Evolutionary conservation across 1,140 invertebrate genomes (phyloP), one percentile per base, ranked within the genome.

Genomic region (Microplitis demolitor): DNA sequence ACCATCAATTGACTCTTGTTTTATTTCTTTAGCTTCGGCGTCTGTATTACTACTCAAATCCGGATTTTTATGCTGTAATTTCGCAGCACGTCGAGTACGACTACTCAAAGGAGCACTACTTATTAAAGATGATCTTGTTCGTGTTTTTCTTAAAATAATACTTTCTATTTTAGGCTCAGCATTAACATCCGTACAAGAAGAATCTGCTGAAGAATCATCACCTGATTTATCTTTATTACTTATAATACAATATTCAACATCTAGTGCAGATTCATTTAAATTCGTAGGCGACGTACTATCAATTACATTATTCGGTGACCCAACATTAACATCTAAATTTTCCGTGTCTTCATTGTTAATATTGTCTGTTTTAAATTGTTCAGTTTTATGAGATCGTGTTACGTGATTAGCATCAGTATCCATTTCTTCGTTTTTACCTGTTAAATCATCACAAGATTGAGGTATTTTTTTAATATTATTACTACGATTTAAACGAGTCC

Each of bases 301-400:
- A 4, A 34, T 54, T 35, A 34, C 53, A 34, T 67, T 67, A 54
- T 67, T 67, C 1, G 66, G 31, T 2, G 66, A 67, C 6, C 66
- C 66, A 35, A 67, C 70, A 31, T 79, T 81, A 31, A 78, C 67
- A 50, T 82, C 79, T 69, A 72, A 78, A 71, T 81, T 79, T 67
- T 82, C 76, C 0, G 76, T 56, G 33, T 75, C 76, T 35, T 77
- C 76, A n/a, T 69, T 72, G 24, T 75, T 60, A 58, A 69, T 72
- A 31, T 68, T 53, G 4, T 9, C 34, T 16, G 16, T 4, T 14
- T 54, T 35, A 35, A 66, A 63, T 50, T 24, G 24, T 24, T 73
- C 71, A 35, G 13, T 9, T 66, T 78, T 78, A 8, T 77, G 64
- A 0, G 77, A 78, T 5, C 79, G 63, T 4, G 77, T 79, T 6